phyloP scores from a whole-genome alignment of 2,888 invertebrate genomes.

The Mimumesa dahlbomi region DNA sequence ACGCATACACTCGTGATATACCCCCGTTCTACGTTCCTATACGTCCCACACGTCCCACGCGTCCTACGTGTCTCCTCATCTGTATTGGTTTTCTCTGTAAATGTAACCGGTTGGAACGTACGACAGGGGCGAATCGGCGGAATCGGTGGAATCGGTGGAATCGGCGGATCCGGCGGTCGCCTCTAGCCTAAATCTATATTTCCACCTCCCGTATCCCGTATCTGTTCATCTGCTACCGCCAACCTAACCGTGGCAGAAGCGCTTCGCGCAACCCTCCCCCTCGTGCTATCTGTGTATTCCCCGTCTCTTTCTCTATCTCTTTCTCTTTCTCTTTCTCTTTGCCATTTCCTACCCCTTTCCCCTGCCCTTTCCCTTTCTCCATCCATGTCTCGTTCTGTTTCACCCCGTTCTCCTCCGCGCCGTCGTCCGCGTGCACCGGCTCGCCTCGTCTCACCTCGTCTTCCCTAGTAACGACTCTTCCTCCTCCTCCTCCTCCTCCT shows the following conservation, averaged over 20 bases:
- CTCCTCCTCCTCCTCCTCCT: neutral
- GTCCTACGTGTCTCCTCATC: neutral
- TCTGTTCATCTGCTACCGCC: constrained; percentile 77
- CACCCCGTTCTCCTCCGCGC: neutral
- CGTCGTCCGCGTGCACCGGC: constrained; percentile 1
- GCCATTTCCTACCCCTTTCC: neutral
- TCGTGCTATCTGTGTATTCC: constrained; percentile 39
- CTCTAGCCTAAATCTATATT: constrained; percentile 78
- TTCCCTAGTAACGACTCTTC: neutral
- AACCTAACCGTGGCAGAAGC: constrained; percentile 59
- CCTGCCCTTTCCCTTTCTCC: constrained; percentile 9
- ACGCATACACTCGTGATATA: constrained; percentile 13
- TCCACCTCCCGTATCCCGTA: constrained; percentile 73
- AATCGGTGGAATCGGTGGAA: constrained; percentile 7
- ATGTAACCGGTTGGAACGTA: neutral
- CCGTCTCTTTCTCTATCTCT: neutral
- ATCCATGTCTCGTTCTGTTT: neutral
- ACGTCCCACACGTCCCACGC: too few species aligned
- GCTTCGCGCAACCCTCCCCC: constrained; percentile 59
- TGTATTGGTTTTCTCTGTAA: constrained; percentile 45
- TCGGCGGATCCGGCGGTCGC: constrained; percentile 57
- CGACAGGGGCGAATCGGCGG: constrained; percentile 30
- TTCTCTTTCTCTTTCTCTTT: neutral
- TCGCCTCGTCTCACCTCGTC: neutral
- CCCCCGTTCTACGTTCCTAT: constrained; percentile 19